Percentiles rank a stretch among this genome's conserved stretches.
These are phyloP conservation scores for Desmophyllum pertusum DNA, from an alignment of 92 coral and sea anemone genomes.

Conservation along the genomic window DNA sequence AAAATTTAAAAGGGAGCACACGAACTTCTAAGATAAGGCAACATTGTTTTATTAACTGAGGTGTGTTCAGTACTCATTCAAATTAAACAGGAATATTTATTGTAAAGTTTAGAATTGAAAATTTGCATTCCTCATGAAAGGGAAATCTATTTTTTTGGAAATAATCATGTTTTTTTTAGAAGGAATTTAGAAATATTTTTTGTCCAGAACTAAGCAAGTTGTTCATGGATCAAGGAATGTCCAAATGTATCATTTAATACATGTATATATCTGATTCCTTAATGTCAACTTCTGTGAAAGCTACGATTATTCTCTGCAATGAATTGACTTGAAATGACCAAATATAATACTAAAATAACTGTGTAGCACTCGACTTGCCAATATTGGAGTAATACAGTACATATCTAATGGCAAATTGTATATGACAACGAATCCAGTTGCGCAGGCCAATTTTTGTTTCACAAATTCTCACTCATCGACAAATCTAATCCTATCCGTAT, in stretches of 20 bases:
- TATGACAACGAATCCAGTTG: too few species aligned
- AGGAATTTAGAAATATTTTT: background rate
- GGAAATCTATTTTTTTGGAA: background rate
- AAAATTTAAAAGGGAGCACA: slow-evolving; percentile 7
- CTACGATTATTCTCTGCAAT: background rate
- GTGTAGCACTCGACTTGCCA: background rate
- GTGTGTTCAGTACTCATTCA: background rate
- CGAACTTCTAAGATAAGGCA: slow-evolving; percentile 5
- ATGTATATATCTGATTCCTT: too few species aligned
- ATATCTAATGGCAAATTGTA: too few species aligned
- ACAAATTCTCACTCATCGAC: too few species aligned
- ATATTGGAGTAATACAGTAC: too few species aligned
- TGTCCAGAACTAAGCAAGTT: background rate
- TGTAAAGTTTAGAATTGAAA: background rate
- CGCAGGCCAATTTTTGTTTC: too few species aligned
- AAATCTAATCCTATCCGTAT: too few species aligned
- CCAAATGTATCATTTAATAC: slow-evolving; percentile 1
- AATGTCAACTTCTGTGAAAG: background rate
- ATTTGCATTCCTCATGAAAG: background rate
- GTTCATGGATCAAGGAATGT: background rate
- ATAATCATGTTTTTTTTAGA: background rate
- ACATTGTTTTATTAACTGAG: background rate
- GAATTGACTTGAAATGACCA: background rate
- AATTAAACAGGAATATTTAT: background rate
- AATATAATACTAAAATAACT: background rate